Conservation (phyloP, 2,888 invertebrate species). For the Bhutanitis thaidina region DNA sequence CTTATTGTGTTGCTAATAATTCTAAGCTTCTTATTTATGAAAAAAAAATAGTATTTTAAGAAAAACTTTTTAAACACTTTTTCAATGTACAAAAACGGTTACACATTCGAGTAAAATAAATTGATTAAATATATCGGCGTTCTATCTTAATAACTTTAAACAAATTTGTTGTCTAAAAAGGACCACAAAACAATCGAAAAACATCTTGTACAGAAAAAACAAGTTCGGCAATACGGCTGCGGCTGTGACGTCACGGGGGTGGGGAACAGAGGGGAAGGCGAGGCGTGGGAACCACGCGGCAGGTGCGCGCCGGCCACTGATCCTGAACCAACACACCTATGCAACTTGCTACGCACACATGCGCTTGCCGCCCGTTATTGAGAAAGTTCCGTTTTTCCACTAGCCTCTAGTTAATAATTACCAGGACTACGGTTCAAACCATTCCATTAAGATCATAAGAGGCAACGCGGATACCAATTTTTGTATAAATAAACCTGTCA, state of each 20-base stretch:
- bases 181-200: conserved; percentile 15
- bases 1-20: too few relatives aligned
- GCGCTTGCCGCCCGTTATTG: conserved; percentile 47
- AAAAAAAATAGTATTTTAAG: too few relatives aligned
- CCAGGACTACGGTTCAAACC: not conserved
- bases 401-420: conserved; percentile 21
- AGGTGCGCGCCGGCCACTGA: conserved; percentile 79
- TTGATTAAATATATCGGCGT: too few relatives aligned
- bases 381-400: conserved; percentile 68
- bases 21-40: too few relatives aligned
- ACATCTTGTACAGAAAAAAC: conserved; percentile 42
- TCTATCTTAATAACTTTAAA: not conserved
- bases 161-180: not conserved
- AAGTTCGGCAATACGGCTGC: conserved; percentile 55
- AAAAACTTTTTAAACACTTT: too few relatives aligned
- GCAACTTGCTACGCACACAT: conserved; percentile 35
- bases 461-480: not conserved
- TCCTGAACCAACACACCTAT: conserved; percentile 61
- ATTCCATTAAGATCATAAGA: not conserved
- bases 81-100: too few relatives aligned
- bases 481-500: too few relatives aligned
- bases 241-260: conserved; percentile 62
- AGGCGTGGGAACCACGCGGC: conserved; percentile 76
- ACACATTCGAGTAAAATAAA: not conserved
- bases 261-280: conserved; percentile 39